These are phyloP conservation scores for Campylomormyrus numenius DNA, from an alignment of 2,113 vertebrate species.

Conservation along the genomic window DNA sequence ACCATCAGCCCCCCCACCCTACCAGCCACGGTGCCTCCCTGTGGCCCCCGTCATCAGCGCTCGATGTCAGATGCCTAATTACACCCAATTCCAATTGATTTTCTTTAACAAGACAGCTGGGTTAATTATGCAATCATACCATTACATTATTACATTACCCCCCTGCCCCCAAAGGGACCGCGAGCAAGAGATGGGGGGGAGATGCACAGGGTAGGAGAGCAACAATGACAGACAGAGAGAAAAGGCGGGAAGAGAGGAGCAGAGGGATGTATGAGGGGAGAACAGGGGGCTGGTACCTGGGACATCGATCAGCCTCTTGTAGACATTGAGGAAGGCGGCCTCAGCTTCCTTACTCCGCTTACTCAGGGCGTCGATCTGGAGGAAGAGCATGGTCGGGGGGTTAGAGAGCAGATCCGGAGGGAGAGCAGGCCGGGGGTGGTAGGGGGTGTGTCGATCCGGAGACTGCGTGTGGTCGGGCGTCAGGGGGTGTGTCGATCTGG, in stretches of 20 bases:
- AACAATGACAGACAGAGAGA: neutral
- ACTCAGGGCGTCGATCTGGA: constrained; percentile 91
- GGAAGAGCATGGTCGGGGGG: neutral
- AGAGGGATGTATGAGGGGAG: neutral
- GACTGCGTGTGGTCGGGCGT: constrained; percentile 76
- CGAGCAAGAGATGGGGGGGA: neutral
- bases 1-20: neutral
- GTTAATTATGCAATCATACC: constrained; percentile 88
- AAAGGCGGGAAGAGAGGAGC: neutral
- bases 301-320: constrained; percentile 97
- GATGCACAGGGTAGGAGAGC: neutral
- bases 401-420: constrained; percentile 58
- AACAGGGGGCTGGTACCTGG: constrained; percentile 67
- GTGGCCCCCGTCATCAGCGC: constrained; percentile 63
- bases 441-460: neutral
- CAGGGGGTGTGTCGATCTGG: constrained; percentile 75
- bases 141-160: constrained; percentile 64
- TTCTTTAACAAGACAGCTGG: constrained; percentile 87
- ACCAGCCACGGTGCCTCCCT: constrained; percentile 59
- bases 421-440: neutral
- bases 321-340: constrained; percentile 96
- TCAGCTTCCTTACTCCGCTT: constrained; percentile 99
- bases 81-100: constrained; percentile 84
- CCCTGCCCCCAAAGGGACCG: neutral
- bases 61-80: constrained; percentile 81